These are phyloP conservation scores for Capitella teleta DNA, from an alignment of 1,140 invertebrate genomes.

Conservation along the genomic window DNA sequence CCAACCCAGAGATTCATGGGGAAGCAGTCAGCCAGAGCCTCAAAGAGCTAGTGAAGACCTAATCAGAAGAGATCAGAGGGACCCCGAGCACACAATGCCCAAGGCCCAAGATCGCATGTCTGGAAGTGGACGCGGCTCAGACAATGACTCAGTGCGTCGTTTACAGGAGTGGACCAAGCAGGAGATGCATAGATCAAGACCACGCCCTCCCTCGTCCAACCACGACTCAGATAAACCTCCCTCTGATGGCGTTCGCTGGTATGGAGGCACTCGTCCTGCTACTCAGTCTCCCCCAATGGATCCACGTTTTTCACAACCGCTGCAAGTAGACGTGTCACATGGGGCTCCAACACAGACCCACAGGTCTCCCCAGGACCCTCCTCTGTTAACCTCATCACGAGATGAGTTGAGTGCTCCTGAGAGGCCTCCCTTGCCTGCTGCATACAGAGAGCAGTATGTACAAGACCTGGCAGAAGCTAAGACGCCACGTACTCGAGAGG, in stretches of 20 bases:
- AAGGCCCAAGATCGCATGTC: not conserved
- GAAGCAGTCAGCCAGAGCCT: not conserved
- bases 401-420: too few species aligned
- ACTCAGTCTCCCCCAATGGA: too few species aligned
- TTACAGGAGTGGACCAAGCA: conserved; percentile 4
- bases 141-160: not conserved
- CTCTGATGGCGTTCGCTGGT: not conserved
- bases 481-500: conserved; percentile 21
- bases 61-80: not conserved
- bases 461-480: conserved; percentile 23
- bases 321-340: too few species aligned
- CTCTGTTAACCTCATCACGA: too few species aligned
- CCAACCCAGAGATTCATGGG: not conserved
- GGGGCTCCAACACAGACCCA: not conserved
- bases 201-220: not conserved
- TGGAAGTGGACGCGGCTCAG: not conserved
- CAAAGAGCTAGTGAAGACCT: not conserved
- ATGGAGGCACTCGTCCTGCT: too few species aligned
- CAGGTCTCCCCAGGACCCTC: not conserved
- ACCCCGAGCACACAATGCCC: too few species aligned
- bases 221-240: not conserved
- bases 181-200: conserved; percentile 3
- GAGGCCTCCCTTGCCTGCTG: conserved; percentile 24
- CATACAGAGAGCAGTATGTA: conserved; percentile 20
- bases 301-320: too few species aligned